Percentiles rank a stretch among this genome's conserved stretches.
Evolutionary conservation across 30 jellyfish, hydroid and myxozoan genomes (phyloP).

Genomic region (Rhopilema esculentum): DNA sequence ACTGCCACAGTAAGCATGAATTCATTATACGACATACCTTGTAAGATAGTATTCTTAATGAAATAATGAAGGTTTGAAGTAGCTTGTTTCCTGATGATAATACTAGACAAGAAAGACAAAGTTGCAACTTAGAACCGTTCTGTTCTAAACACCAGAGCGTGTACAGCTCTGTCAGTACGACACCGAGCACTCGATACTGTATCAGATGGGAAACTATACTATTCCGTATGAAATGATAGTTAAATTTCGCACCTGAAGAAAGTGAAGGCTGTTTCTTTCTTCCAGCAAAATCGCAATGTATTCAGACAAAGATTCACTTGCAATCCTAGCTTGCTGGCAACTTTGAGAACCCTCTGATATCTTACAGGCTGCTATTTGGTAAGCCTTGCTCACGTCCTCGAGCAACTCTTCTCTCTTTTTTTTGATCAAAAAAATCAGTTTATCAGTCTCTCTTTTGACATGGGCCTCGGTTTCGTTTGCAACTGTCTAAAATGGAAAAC

Average conservation of each 20-base stretch:
- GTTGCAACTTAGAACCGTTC: too few species aligned
- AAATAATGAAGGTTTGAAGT: too few species aligned
- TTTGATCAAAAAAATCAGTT: slow-evolving; percentile 34
- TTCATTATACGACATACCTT: too few species aligned
- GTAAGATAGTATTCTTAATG: too few species aligned
- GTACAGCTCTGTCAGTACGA: too few species aligned
- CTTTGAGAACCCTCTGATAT: slow-evolving; percentile 18
- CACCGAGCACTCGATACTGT: too few species aligned
- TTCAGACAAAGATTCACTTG: not conserved
- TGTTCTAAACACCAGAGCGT: too few species aligned
- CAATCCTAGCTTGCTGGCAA: not conserved
- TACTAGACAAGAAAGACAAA: too few species aligned
- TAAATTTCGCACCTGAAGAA: slow-evolving; percentile 11
- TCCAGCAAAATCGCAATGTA: slow-evolving; percentile 9
- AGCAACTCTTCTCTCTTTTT: slow-evolving; percentile 54
- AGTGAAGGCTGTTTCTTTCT: slow-evolving; percentile 6
- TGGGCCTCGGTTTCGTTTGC: slow-evolving; percentile 83
- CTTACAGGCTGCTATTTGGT: not conserved
- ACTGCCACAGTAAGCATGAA: too few species aligned
- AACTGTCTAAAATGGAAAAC: slow-evolving; percentile 40
- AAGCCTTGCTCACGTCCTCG: slow-evolving; percentile 51
- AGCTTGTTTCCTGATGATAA: too few species aligned
- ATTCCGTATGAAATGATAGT: too few species aligned
- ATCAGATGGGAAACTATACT: too few species aligned
- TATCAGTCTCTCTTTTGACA: slow-evolving; percentile 75